These are phyloP conservation scores for Isurus oxyrinchus DNA, from an alignment of 2,113 vertebrate genomes.

Conservation along the genomic window DNA sequence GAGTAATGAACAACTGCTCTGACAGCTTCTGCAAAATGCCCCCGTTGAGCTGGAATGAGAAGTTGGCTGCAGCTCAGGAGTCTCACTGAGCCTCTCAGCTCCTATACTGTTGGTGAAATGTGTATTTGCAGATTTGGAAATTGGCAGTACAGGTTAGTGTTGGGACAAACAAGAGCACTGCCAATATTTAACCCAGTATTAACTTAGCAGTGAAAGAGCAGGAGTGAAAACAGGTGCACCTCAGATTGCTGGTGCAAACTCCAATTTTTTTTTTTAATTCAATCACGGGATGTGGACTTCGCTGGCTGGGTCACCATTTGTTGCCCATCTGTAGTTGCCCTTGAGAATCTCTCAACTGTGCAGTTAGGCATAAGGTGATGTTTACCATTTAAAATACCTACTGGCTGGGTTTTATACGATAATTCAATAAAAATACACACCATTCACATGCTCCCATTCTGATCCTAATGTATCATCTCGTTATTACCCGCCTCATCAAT, in stretches of 20 bases:
- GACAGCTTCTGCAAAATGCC: neutral
- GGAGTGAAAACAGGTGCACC: neutral
- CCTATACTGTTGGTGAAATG: neutral
- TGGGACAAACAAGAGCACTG: neutral
- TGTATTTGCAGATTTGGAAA: neutral
- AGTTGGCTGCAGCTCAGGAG: neutral
- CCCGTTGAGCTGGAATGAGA: neutral
- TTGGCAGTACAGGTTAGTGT: neutral
- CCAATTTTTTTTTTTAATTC: neutral
- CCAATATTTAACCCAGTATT: neutral
- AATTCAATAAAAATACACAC: neutral
- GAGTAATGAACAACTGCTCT: neutral
- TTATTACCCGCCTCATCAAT: neutral
- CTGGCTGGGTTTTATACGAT: neutral
- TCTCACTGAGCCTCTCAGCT: neutral
- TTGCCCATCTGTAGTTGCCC: too few species aligned
- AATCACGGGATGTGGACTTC: too few species aligned
- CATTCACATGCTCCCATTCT: neutral
- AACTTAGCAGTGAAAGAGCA: neutral
- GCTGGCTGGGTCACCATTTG: too few species aligned
- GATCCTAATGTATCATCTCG: neutral
- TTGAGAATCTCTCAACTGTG: neutral
- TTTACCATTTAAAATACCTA: neutral
- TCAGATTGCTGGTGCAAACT: neutral
- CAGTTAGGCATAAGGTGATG: neutral